phyloP scores from a whole-genome alignment of 2,797 vertebrate genomes.

The Petrocephalus sullivani region DNA sequence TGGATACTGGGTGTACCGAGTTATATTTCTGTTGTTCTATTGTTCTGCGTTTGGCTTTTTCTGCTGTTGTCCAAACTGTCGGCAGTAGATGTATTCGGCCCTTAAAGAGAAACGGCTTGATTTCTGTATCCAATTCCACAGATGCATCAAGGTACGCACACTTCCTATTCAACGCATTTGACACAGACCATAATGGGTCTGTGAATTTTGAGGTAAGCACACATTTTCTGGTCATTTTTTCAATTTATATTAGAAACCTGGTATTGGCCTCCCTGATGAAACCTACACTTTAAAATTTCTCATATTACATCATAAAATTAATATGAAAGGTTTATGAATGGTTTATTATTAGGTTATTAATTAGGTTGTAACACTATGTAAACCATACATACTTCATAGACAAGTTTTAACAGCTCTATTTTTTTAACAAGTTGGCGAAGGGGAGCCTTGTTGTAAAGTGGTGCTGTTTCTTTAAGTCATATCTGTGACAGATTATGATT shows the following conservation, averaged over 20 bases:
- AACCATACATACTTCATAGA: too few species aligned
- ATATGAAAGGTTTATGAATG: neutral
- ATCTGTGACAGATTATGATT: neutral
- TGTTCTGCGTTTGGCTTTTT: neutral
- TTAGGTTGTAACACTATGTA: neutral
- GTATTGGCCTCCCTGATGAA: neutral
- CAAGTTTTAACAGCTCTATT: too few species aligned
- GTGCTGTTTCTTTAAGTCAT: neutral
- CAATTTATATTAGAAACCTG: too few species aligned
- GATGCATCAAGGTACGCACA: slow-evolving; percentile 94
- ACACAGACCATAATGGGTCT: slow-evolving; percentile 82
- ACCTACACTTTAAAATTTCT: neutral
- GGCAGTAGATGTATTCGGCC: neutral
- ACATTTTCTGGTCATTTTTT: neutral
- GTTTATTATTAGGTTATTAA: neutral
- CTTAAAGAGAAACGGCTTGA: neutral
- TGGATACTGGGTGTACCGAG: neutral
- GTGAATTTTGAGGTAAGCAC: slow-evolving; percentile 92
- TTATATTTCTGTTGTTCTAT: neutral
- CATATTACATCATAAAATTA: neutral
- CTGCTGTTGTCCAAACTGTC: neutral
- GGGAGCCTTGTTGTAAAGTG: neutral
- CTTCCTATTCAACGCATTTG: slow-evolving; percentile 97
- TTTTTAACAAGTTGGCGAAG: neutral
- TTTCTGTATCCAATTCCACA: slow-evolving; percentile 39